phyloP scores from a whole-genome alignment of 2,113 vertebrate genomes.

The Megaleporinus macrocephalus region DNA sequence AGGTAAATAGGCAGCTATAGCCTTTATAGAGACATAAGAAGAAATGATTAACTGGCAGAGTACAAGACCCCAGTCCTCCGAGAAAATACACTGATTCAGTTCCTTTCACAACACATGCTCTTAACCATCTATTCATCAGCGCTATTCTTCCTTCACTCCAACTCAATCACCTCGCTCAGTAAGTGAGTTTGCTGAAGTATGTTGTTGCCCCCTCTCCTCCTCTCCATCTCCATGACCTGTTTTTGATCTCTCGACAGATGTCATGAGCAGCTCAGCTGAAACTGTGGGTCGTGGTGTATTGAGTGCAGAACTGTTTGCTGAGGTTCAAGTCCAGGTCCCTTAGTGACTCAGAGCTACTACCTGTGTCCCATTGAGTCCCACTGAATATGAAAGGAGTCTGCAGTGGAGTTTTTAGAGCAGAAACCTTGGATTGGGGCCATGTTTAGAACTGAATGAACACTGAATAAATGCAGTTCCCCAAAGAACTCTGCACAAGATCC shows the following conservation, averaged over 20 bases:
- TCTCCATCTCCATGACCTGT: neutral
- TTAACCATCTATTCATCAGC: neutral
- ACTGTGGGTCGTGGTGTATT: neutral
- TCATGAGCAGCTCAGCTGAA: neutral
- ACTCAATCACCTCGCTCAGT: neutral
- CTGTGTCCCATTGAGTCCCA: neutral
- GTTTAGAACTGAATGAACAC: neutral
- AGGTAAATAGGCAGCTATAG: neutral
- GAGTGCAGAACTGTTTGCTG: neutral
- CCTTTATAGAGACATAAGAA: neutral
- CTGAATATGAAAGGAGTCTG: neutral
- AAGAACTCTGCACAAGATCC: neutral
- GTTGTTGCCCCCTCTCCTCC: neutral
- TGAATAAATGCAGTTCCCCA: neutral
- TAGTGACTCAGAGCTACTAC: neutral
- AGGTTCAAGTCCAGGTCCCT: neutral
- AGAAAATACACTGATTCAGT: neutral
- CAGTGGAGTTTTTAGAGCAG: neutral
- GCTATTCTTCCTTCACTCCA: neutral
- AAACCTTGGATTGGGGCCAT: neutral
- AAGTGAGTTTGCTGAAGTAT: neutral
- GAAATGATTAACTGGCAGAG: slow-evolving; percentile 5
- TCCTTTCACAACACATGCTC: neutral
- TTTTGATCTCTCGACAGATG: neutral
- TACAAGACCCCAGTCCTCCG: neutral